These are phyloP conservation scores for Sycobia sp. DNA, from an alignment of 1,140 invertebrate species.

Conservation along the genomic window DNA sequence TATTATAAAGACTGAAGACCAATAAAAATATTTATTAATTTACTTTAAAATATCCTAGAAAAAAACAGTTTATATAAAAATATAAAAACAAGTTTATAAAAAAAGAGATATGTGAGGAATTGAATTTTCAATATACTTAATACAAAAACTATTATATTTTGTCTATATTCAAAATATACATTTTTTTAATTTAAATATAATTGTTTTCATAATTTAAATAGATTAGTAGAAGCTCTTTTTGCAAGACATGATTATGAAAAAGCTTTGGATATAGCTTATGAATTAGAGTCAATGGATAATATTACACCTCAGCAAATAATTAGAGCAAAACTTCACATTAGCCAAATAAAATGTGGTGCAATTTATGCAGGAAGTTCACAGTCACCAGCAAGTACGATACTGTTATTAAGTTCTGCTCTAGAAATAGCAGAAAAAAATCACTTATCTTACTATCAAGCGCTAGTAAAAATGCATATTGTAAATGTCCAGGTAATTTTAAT, in stretches of 20 bases:
- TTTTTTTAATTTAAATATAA: too few species aligned
- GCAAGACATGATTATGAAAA: slow-evolving; percentile 71
- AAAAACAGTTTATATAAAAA: too few species aligned
- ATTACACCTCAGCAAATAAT: slow-evolving; percentile 67
- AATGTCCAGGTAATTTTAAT: slow-evolving; percentile 66
- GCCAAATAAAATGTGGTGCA: slow-evolving; percentile 71
- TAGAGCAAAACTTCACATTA: slow-evolving; percentile 72
- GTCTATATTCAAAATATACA: too few species aligned
- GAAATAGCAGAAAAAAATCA: slow-evolving; percentile 73
- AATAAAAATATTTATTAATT: too few species aligned
- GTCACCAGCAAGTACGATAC: slow-evolving; percentile 62
- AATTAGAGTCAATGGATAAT: slow-evolving; percentile 63
- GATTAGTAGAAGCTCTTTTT: slow-evolving; percentile 71
- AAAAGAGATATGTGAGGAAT: too few species aligned
- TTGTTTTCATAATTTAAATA: slow-evolving; percentile 50
- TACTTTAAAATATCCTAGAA: too few species aligned
- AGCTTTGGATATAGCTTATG: slow-evolving; percentile 66
- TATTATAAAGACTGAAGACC: too few species aligned
- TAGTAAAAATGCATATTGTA: slow-evolving; percentile 80
- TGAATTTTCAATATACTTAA: too few species aligned
- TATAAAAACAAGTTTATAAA: too few species aligned
- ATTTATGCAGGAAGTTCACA: slow-evolving; percentile 59
- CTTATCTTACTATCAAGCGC: slow-evolving; percentile 74
- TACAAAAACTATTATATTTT: too few species aligned
- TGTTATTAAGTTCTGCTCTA: slow-evolving; percentile 73